Evolutionary conservation across 2,113 vertebrate genomes (phyloP), one percentile per base, ranked within the genome.

Genomic region (Lathamus discolor): DNA sequence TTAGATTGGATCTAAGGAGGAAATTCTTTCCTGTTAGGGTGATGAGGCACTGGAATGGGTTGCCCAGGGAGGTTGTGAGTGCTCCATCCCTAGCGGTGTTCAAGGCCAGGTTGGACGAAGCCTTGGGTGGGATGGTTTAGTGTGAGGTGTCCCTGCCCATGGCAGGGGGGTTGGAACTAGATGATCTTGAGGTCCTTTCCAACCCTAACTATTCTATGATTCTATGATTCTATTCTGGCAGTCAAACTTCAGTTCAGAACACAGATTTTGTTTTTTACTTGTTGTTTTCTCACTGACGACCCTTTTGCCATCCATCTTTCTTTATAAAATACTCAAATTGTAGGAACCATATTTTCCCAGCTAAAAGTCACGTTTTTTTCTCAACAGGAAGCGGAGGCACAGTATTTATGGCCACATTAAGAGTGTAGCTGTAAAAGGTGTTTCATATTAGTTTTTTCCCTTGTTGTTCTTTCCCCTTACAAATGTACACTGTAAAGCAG

Each of bases 401-500:
- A 27, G n/a, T 25, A 61, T 79, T 82, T 78, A 76, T 68, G 15
- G 48, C 20, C 25, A 68, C 17, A 7, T 15, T 15, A n/a, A 15
- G 22, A 76, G 7, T 18, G 10, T 16, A 49, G 37, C 28, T 86
- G 37, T 52, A 72, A 68, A 80, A 89, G 17, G 11, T 3, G 85
- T 54, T 54, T 18, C 2, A 4, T 39, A 22, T 5, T 4, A 24
- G 13, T 73, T 55, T n/a, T 49, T 7, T 15, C 3, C 39, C 0
- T 49, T 3, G 16, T 62, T 12, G 17, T 27, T 13, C 11, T 33
- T 52, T 28, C 5, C 8, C 4, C 2, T 10, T 66, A 27, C 29
- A 29, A 78, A 81, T 39, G 3, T 15, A 12, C 7, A 13, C 22
- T 39, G 41, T 28, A 87, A 79, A 85, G 27, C 8, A 67, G 68